Evolutionary conservation across 2,797 vertebrate genomes (phyloP).

Genomic region (Falco peregrinus): DNA sequence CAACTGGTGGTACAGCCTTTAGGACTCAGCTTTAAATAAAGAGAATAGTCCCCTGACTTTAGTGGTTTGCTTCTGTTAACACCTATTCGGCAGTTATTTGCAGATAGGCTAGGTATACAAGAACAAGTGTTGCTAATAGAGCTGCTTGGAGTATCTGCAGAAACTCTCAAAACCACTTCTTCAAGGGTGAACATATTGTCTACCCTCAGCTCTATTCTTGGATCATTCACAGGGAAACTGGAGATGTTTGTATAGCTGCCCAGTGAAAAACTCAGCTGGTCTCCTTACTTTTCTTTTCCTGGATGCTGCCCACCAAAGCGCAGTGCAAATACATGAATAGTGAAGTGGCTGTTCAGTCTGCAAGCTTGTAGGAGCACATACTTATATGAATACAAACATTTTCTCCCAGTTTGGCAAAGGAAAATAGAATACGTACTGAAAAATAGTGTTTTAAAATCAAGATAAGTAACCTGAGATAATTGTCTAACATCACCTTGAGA

Average conservation of each 20-base stretch:
- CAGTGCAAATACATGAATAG: conserved; percentile 12
- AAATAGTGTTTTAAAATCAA: neutral
- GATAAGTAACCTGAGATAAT: neutral
- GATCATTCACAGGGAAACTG: neutral
- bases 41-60: neutral
- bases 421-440: neutral
- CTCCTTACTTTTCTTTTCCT: neutral
- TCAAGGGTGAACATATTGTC: neutral
- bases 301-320: neutral
- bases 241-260: conserved; percentile 14
- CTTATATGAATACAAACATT: conserved; percentile 24
- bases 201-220: neutral
- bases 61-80: neutral
- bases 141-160: neutral
- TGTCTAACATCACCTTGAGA: neutral
- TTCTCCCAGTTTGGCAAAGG: neutral
- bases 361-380: neutral
- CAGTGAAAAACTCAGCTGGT: neutral
- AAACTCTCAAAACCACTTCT: neutral
- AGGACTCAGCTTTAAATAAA: neutral
- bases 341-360: conserved; percentile 35
- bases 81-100: neutral
- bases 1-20: neutral
- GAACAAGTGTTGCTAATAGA: neutral
- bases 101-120: neutral